Conservation (phyloP, 2,113 vertebrate species). For the Xiphophorus hellerii region DNA sequence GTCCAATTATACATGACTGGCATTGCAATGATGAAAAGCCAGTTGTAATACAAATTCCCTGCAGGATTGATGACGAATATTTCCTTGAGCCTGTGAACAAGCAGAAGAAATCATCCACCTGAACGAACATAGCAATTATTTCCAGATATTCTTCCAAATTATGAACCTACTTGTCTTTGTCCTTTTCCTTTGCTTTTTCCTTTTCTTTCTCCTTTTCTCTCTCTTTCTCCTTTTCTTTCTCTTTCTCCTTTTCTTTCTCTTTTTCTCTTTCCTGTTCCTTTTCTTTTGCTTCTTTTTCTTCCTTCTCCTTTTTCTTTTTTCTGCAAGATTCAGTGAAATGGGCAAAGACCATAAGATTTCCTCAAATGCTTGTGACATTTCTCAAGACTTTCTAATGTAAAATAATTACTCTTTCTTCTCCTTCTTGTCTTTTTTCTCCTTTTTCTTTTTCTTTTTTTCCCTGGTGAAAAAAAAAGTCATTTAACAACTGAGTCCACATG, state of each 20-base stretch:
- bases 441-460: conserved; percentile 58
- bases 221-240: conserved; percentile 6
- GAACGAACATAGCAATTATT: neutral
- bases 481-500: conserved; percentile 2
- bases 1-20: conserved; percentile 99
- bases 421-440: conserved; percentile 69
- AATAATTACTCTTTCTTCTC: conserved; percentile 79
- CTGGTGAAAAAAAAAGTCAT: conserved; percentile 25
- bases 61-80: conserved; percentile 89
- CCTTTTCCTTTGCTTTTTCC: conserved; percentile 44
- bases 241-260: conserved; percentile 69
- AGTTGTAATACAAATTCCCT: conserved; percentile 91
- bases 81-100: conserved; percentile 79
- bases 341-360: neutral
- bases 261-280: conserved; percentile 34
- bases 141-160: neutral
- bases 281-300: conserved; percentile 53
- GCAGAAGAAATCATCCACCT: conserved; percentile 25
- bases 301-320: conserved; percentile 42
- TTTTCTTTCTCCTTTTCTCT: conserved; percentile 41
- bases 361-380: neutral
- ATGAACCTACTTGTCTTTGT: conserved; percentile 67
- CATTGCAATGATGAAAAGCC: conserved; percentile 92
- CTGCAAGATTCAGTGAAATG: conserved; percentile 25
- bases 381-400: neutral